These are phyloP conservation scores for Drosophila aldrichi DNA, from an alignment of 2,888 invertebrate genomes.

Conservation along the genomic window DNA sequence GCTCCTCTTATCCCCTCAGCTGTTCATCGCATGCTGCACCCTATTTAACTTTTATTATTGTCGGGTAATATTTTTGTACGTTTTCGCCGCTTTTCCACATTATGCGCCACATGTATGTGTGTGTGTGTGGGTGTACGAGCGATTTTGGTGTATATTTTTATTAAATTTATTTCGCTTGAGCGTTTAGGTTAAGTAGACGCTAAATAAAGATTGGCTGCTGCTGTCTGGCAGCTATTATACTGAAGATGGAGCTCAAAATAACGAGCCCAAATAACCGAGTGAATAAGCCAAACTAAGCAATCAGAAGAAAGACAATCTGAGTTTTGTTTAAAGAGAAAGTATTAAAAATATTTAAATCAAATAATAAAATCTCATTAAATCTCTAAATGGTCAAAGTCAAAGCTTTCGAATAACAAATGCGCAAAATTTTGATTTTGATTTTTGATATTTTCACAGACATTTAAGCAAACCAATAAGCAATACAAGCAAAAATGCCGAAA, in stretches of 20 bases:
- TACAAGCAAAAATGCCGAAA: background rate
- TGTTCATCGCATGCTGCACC: slow-evolving; percentile 73
- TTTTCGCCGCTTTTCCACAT: slow-evolving; percentile 24
- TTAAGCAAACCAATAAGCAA: background rate
- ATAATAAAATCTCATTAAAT: background rate
- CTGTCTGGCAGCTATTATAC: background rate
- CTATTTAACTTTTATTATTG: slow-evolving; percentile 73
- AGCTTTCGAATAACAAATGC: background rate
- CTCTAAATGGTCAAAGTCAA: background rate
- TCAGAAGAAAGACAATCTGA: background rate
- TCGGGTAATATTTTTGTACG: slow-evolving; percentile 36
- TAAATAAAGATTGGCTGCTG: background rate
- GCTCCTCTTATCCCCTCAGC: slow-evolving; percentile 17
- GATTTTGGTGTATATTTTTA: slow-evolving; percentile 47
- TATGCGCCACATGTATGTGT: slow-evolving; percentile 3
- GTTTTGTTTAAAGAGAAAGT: too few relatives aligned
- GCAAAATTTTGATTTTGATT: background rate
- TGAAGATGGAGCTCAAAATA: background rate
- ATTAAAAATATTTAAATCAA: too few relatives aligned
- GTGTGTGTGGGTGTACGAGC: slow-evolving; percentile 1
- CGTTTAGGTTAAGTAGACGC: slow-evolving; percentile 7
- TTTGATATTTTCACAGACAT: background rate
- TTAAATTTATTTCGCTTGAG: slow-evolving; percentile 62
- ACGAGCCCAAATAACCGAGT: background rate
- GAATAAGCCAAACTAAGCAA: background rate